phyloP scores from a whole-genome alignment of 2,888 invertebrate genomes.

The Epistrophe eligans region DNA sequence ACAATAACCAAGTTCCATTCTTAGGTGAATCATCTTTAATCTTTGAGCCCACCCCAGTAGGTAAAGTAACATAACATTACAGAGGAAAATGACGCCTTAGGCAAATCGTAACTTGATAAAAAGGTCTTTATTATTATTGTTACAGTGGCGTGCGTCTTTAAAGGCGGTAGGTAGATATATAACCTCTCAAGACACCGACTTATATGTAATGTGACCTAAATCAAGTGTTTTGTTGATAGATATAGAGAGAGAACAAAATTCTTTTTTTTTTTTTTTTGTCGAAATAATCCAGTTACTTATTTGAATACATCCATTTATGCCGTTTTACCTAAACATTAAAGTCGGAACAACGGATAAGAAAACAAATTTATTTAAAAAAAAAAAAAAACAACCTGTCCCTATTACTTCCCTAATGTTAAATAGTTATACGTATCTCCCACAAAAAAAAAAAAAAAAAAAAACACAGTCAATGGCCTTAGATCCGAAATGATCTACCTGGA shows the following conservation, averaged over 20 bases:
- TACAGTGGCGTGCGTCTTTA: not conserved
- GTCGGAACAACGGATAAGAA: constrained; percentile 22
- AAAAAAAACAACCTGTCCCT: constrained; percentile 12
- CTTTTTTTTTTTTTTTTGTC: too few relatives aligned
- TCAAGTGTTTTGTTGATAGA: not conserved
- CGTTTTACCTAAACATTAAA: constrained; percentile 8
- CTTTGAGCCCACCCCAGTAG: not conserved
- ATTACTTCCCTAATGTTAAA: constrained; percentile 8
- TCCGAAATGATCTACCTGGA: constrained; percentile 56
- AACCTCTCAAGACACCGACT: not conserved
- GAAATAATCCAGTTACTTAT: constrained; percentile 8
- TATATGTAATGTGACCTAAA: constrained; percentile 3
- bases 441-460: not conserved
- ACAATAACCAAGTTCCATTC: not conserved
- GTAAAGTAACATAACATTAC: not conserved
- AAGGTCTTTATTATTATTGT: not conserved
- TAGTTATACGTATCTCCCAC: not conserved
- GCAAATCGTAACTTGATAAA: not conserved
- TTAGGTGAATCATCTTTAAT: not conserved
- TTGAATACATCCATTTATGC: constrained; percentile 1
- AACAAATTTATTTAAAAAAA: not conserved
- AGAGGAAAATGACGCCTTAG: not conserved
- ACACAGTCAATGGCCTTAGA: constrained; percentile 52
- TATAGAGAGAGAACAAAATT: not conserved
- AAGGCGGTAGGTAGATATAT: not conserved